Evolutionary conservation across 2,888 invertebrate species (phyloP).

Genomic region (Rhagophthalmus giganteus): DNA sequence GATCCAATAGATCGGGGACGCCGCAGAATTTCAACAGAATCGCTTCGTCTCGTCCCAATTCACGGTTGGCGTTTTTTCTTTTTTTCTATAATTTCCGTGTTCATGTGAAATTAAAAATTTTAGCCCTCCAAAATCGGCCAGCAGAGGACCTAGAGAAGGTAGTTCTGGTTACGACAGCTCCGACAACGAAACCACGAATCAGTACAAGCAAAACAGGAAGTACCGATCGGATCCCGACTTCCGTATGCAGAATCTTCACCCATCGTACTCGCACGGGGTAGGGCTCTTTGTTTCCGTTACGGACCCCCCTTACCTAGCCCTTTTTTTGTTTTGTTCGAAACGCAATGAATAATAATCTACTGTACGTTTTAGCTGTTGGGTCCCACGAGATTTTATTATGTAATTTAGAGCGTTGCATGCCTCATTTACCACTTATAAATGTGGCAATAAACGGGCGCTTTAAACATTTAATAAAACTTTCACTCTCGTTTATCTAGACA

Average conservation of each 20-base stretch:
- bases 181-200: conserved; percentile 73
- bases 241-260: conserved; percentile 65
- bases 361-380: conserved; percentile 4
- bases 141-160: conserved; percentile 74
- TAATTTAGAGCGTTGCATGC: conserved; percentile 34
- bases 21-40: conserved; percentile 57
- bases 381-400: conserved; percentile 21
- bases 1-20: conserved; percentile 69
- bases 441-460: conserved; percentile 10
- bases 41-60: conserved; percentile 57
- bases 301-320: no score
- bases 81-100: not conserved
- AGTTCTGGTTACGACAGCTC: conserved; percentile 94
- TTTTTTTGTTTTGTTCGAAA: conserved; percentile 3
- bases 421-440: conserved; percentile 34
- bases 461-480: conserved; percentile 11
- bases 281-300: conserved; percentile 29
- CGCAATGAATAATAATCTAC: not conserved
- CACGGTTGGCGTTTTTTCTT: conserved; percentile 48
- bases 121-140: conserved; percentile 61
- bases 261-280: conserved; percentile 57
- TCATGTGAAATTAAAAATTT: no score
- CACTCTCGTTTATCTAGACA: conserved; percentile 6
- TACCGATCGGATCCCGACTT: conserved; percentile 89
- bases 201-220: conserved; percentile 68